Conservation (phyloP, 30 jellyfish, hydroid and myxozoan species). For the Morbakka virulenta region DNA sequence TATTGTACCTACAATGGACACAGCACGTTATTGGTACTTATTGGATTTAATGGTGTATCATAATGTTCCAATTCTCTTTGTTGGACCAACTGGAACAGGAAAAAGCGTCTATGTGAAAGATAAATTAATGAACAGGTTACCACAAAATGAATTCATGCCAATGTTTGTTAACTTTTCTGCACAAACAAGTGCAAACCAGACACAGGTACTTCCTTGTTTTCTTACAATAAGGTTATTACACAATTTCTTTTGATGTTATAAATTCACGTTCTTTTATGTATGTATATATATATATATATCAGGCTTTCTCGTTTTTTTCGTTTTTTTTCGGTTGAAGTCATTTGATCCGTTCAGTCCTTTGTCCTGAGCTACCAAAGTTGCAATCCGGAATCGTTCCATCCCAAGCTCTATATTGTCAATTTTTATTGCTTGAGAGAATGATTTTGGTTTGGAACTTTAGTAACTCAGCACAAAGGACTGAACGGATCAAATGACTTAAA, state of each 20-base stretch:
- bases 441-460: no score
- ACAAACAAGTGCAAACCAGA: constrained; percentile 94
- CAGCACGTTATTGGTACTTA: constrained; percentile 92
- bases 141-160: constrained; percentile 76
- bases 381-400: no score
- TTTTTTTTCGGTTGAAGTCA: not conserved
- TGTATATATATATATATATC: no score
- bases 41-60: constrained; percentile 79
- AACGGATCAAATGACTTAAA: no score
- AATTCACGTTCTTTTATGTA: not conserved
- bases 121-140: constrained; percentile 79
- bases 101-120: constrained; percentile 94
- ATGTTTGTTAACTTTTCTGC: constrained; percentile 95
- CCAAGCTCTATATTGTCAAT: no score
- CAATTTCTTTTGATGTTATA: not conserved
- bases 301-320: not conserved
- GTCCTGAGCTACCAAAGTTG: no score
- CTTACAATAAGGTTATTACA: not conserved
- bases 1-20: constrained; percentile 97
- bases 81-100: constrained; percentile 99
- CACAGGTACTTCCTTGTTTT: constrained; percentile 67
- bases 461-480: no score
- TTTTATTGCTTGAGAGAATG: no score
- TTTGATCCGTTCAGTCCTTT: not conserved
- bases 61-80: constrained; percentile 77